These are phyloP conservation scores for Ectemnius continuus DNA, from an alignment of 2,888 invertebrate species.

Conservation along the genomic window DNA sequence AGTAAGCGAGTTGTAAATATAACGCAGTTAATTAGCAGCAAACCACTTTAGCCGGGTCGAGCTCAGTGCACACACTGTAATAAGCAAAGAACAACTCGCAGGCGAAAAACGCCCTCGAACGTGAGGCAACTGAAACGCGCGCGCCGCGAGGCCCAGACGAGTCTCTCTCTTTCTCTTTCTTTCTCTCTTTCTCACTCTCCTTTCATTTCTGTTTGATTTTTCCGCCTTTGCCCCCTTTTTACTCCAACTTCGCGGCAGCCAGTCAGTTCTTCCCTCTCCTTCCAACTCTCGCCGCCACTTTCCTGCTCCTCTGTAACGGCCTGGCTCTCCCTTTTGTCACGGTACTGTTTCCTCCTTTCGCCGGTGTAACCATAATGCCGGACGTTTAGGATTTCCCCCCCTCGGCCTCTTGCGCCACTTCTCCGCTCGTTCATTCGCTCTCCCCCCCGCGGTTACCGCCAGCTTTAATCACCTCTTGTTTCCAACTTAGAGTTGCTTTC, in stretches of 20 bases:
- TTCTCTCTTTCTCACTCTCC: conserved; percentile 23
- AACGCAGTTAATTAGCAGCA: conserved; percentile 75
- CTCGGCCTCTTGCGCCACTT: too few species aligned
- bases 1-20: conserved; percentile 65
- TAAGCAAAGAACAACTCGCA: conserved; percentile 72
- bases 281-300: conserved; percentile 34
- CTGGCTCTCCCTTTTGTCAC: too few species aligned
- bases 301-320: conserved; percentile 32
- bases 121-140: conserved; percentile 68
- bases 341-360: too few species aligned
- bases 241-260: conserved; percentile 1
- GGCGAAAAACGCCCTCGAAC: conserved; percentile 67
- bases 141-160: conserved; percentile 50
- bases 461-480: too few species aligned
- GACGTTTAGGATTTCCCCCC: too few species aligned
- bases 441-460: too few species aligned
- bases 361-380: too few species aligned
- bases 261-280: conserved; percentile 27
- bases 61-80: conserved; percentile 71
- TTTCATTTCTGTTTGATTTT: conserved; percentile 28
- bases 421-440: too few species aligned
- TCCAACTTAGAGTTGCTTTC: too few species aligned
- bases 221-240: conserved; percentile 9
- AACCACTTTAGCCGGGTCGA: conserved; percentile 69
- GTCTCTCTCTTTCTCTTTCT: conserved; percentile 34